These are phyloP conservation scores for Pollachius pollachius DNA, from an alignment of 2,113 vertebrate genomes.

Conservation along the genomic window DNA sequence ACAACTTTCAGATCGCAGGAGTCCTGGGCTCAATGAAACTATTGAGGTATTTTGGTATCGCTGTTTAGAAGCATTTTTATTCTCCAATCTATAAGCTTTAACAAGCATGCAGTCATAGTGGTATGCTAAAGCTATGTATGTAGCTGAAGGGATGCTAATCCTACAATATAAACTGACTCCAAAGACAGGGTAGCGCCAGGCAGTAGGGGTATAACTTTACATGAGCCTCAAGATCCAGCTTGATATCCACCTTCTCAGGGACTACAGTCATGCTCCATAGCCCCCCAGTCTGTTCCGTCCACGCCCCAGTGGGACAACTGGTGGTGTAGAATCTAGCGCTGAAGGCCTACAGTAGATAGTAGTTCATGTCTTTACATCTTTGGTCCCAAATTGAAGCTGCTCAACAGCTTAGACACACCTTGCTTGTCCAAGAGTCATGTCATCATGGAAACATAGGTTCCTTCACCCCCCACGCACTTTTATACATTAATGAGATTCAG, in stretches of 20 bases:
- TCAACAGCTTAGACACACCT: constrained; percentile 14
- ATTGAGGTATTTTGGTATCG: constrained; percentile 59
- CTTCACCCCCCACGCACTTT: no score
- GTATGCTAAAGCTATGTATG: background rate
- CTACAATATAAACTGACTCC: constrained; percentile 10
- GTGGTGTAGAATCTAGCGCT: no score
- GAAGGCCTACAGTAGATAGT: no score
- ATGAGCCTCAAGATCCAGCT: constrained; percentile 79
- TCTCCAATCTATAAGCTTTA: constrained; percentile 39
- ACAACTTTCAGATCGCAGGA: constrained; percentile 1
- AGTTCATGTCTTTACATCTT: constrained; percentile 11
- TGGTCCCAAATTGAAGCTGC: constrained; percentile 13
- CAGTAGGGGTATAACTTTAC: constrained; percentile 36
- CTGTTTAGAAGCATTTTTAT: constrained; percentile 32
- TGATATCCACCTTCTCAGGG: constrained; percentile 58
- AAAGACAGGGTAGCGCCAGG: constrained; percentile 33
- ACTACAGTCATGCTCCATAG: no score
- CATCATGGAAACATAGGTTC: no score
- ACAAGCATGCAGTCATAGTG: constrained; percentile 4
- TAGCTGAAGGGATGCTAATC: background rate
- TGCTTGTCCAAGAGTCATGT: constrained; percentile 24
- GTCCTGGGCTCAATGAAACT: constrained; percentile 29
- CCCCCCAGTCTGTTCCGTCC: no score
- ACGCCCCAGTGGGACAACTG: no score
- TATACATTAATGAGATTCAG: no score